Base-by-base conservation (phyloP, 2,797 vertebrate genomes). In the Oryzias dopingdopingensis region DNA sequence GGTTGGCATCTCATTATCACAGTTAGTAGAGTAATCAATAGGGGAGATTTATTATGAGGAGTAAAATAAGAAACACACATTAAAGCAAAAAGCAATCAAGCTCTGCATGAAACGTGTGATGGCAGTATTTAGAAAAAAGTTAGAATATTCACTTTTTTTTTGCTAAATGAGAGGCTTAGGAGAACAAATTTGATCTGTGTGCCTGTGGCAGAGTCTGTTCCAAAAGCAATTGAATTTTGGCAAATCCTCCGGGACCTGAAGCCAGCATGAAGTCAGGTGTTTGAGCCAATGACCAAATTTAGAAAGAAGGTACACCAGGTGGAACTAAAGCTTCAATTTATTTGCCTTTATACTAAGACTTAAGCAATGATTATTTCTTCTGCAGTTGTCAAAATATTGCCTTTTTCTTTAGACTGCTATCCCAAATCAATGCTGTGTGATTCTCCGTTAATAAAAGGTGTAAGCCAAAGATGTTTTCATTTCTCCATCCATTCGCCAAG, bases 231-330 rank as follows among this genome's bases (percentile, higher is more conserved):
- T 58, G 57, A 63, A 69, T 82, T 37, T 37, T 37, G 10, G 32
- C 32, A 26, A 14, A 20, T 67, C 50, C 44, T 76, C 41, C 74
- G 79, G 61, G 65, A 63, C 51, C 20, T 45, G 37, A 29, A 64
- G 52, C 50, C 53, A 46, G 23, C 55, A 52, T 61, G 59, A 53
- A 50, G 62, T 45, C 64, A 50, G 59, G 13, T n/a, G 40, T 50
- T 42, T 2, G 2, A 57, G 58, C 65, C 73, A 74, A 32, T 10
- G 42, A 22, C 62, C 32, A 67, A 26, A 75, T 72, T 73, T 70
- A 76, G 63, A 72, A 74, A 72, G 54, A 70, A 54, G 72, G 24
- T 52, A 20, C 44, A 43, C 45, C 65, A 67, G 56, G 52, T 71
- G 62, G 46, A 22, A 18, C 6, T 52, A 16, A 23, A 22, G 54